These are phyloP conservation scores for Zaprionus nigranus DNA, from an alignment of 1,140 invertebrate species.

Conservation along the genomic window DNA sequence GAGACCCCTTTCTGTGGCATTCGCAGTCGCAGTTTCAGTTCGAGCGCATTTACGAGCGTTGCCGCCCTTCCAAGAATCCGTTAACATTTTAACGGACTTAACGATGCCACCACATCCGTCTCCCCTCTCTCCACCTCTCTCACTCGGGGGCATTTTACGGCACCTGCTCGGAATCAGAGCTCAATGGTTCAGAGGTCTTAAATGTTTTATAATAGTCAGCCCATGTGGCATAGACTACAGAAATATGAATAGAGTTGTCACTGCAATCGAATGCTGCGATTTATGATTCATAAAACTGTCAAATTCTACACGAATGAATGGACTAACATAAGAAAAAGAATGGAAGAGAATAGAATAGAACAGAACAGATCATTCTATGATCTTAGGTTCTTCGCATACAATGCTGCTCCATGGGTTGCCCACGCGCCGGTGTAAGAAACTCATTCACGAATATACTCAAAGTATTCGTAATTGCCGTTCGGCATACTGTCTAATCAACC, in stretches of 20 bases:
- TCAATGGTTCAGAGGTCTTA: background rate
- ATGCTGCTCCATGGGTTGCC: background rate
- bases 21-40: background rate
- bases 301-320: constrained; percentile 30
- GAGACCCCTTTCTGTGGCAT: background rate
- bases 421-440: constrained; percentile 13
- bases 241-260: constrained; percentile 52
- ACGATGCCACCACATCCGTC: constrained; percentile 25
- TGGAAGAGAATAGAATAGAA: background rate
- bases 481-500: background rate
- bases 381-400: background rate
- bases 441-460: background rate
- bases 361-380: background rate
- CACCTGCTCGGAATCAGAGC: constrained; percentile 24
- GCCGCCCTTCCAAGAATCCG: constrained; percentile 39
- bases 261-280: constrained; percentile 25
- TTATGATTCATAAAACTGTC: constrained; percentile 49
- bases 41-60: constrained; percentile 34
- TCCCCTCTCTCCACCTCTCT: background rate
- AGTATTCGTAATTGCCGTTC: background rate
- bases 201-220: constrained; percentile 26
- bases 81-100: constrained; percentile 22
- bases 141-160: constrained; percentile 21
- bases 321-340: constrained; percentile 6
- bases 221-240: constrained; percentile 13